Evolutionary conservation across 2,888 invertebrate genomes (phyloP).

Genomic region (Scaptomyza reducta): DNA sequence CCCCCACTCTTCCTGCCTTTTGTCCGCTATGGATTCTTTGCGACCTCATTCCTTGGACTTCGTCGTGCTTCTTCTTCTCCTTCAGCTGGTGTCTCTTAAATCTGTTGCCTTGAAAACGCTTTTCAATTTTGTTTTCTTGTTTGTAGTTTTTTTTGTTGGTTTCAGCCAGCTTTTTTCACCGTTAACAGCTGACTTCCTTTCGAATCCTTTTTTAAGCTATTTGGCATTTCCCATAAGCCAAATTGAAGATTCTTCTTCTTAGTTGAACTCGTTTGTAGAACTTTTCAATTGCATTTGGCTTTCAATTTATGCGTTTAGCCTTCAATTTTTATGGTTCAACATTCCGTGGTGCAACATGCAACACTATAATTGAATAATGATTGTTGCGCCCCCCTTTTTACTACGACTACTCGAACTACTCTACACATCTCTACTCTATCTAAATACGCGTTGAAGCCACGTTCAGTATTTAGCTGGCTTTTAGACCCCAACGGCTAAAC

Average conservation of each 20-base stretch:
- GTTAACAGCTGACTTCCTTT: constrained; percentile 29
- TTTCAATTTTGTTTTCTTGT: constrained; percentile 3
- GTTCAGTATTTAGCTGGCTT: constrained; percentile 18
- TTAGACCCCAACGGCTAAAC: constrained; percentile 16
- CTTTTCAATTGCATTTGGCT: constrained; percentile 16
- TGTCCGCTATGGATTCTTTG: constrained; percentile 25
- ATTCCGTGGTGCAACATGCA: constrained; percentile 23
- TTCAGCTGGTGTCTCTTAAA: constrained; percentile 1
- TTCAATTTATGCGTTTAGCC: constrained; percentile 24
- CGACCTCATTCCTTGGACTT: constrained; percentile 26
- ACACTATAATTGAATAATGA: constrained; percentile 53
- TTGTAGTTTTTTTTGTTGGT: constrained; percentile 13
- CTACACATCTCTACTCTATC: background rate
- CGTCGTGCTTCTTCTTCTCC: too few relatives aligned
- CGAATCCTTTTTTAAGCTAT: too few relatives aligned
- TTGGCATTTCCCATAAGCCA: too few relatives aligned
- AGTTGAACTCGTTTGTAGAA: too few relatives aligned
- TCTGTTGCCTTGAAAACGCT: constrained; percentile 6
- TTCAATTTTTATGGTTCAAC: constrained; percentile 28
- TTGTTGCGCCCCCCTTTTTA: constrained; percentile 42
- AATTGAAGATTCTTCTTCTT: too few relatives aligned
- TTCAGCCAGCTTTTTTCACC: constrained; percentile 7
- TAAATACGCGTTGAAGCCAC: constrained; percentile 24
- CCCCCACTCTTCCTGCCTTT: background rate
- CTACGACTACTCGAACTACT: background rate